Conservation (phyloP, 2,113 vertebrate genomes). For the Apus apus region DNA sequence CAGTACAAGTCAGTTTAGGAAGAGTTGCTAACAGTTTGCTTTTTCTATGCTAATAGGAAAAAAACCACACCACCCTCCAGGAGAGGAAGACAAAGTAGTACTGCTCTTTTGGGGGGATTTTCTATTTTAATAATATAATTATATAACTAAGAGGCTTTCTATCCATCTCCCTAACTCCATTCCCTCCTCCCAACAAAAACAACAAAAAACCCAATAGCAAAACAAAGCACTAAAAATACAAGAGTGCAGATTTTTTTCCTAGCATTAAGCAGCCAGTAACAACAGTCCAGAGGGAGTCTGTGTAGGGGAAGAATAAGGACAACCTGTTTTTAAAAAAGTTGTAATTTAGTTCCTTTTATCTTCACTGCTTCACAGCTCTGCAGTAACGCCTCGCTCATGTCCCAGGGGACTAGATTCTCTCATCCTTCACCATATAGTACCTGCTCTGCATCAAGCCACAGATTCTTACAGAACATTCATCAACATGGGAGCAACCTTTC, state of each 20-base stretch:
- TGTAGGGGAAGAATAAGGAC: not conserved
- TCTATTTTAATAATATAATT: not conserved
- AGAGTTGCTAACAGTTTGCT: not conserved
- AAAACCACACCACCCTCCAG: not conserved
- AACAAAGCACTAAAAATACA: not conserved
- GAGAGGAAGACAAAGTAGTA: not conserved
- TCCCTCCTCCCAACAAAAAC: not conserved
- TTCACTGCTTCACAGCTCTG: not conserved
- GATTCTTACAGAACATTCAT: not conserved
- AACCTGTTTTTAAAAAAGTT: not conserved
- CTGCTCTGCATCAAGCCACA: not conserved
- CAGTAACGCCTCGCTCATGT: accelerated
- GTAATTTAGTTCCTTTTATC: not conserved
- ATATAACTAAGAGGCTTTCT: not conserved
- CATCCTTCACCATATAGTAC: not conserved
- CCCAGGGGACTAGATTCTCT: not conserved
- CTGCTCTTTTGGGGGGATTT: not conserved
- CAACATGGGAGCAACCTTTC: not conserved
- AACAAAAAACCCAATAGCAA: not conserved
- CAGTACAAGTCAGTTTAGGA: not conserved
- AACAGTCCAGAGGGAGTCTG: not conserved
- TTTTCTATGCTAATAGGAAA: not conserved
- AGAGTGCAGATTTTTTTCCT: not conserved
- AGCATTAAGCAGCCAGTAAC: not conserved
- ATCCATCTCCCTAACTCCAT: not conserved